phyloP scores from a whole-genome alignment of 2,113 vertebrate genomes.

The Pteronura brasiliensis region DNA sequence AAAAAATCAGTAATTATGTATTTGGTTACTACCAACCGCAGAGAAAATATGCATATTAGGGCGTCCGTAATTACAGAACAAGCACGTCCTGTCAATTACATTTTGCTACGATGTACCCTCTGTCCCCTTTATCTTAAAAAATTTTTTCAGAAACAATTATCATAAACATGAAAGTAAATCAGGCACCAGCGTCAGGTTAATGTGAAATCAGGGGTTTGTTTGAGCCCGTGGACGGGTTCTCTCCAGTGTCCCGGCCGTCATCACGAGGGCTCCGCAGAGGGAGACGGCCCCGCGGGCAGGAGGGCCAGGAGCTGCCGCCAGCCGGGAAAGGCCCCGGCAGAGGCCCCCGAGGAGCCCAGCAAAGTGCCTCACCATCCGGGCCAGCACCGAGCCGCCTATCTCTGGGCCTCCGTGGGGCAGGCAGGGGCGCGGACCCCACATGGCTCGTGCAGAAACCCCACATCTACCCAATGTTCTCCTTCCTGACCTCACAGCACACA shows the following conservation, averaged over 20 bases:
- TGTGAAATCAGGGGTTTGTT: not conserved
- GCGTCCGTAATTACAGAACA: conserved; percentile 47
- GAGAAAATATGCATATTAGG: conserved; percentile 31
- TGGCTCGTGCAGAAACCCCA: not conserved
- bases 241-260: not conserved
- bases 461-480: not conserved
- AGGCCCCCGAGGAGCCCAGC: not conserved
- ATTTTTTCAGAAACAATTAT: not conserved
- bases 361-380: fast-evolving
- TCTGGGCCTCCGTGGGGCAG: not conserved
- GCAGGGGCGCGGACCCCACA: fast-evolving
- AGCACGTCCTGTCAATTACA: conserved; percentile 32
- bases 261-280: fast-evolving
- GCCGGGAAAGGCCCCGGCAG: no score
- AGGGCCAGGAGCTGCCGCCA: not conserved
- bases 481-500: not conserved
- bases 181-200: conserved; percentile 21
- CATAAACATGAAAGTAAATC: conserved; percentile 5
- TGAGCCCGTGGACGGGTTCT: not conserved
- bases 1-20: conserved; percentile 14
- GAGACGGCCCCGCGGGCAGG: not conserved
- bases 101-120: not conserved
- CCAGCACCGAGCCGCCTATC: fast-evolving
- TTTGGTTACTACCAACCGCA: not conserved
- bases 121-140: conserved; percentile 8